phyloP scores from a whole-genome alignment of 2,888 invertebrate genomes.

The Drosophila trichaetosa region DNA sequence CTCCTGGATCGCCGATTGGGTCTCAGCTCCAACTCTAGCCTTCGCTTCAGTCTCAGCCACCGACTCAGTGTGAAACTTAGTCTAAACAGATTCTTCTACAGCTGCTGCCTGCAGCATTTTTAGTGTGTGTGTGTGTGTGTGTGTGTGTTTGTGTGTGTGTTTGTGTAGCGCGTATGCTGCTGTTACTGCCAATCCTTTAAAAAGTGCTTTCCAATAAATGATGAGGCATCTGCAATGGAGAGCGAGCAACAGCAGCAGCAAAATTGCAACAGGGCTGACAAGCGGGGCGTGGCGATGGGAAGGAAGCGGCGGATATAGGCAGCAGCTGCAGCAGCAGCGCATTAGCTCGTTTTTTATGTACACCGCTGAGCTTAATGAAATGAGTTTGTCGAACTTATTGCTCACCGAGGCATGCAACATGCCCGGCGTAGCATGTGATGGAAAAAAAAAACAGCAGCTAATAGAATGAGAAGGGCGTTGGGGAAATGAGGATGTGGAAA shows the following conservation, averaged over 20 bases:
- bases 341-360: slow-evolving; percentile 74
- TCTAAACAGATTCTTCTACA: slow-evolving; percentile 35
- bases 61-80: slow-evolving; percentile 9
- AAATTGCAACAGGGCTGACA: slow-evolving; percentile 28
- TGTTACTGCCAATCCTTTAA: slow-evolving; percentile 72
- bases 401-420: slow-evolving; percentile 74
- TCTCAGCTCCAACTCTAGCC: slow-evolving; percentile 6
- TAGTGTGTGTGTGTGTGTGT: slow-evolving; percentile 34
- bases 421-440: slow-evolving; percentile 48
- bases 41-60: slow-evolving; percentile 12
- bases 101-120: slow-evolving; percentile 36
- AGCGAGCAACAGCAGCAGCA: slow-evolving; percentile 25
- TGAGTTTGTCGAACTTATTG: slow-evolving; percentile 78
- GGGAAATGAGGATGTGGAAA: background rate
- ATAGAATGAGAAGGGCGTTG: background rate
- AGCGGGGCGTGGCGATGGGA: background rate
- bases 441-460: background rate
- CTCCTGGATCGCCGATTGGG: slow-evolving; percentile 1
- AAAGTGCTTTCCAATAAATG: slow-evolving; percentile 78
- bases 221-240: slow-evolving; percentile 62
- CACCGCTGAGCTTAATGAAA: slow-evolving; percentile 73
- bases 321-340: slow-evolving; percentile 37
- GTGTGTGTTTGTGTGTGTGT: slow-evolving; percentile 18
- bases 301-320: background rate
- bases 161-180: slow-evolving; percentile 33